Base-by-base conservation (phyloP, 1,140 invertebrate species). In the Gerris buenoi region DNA sequence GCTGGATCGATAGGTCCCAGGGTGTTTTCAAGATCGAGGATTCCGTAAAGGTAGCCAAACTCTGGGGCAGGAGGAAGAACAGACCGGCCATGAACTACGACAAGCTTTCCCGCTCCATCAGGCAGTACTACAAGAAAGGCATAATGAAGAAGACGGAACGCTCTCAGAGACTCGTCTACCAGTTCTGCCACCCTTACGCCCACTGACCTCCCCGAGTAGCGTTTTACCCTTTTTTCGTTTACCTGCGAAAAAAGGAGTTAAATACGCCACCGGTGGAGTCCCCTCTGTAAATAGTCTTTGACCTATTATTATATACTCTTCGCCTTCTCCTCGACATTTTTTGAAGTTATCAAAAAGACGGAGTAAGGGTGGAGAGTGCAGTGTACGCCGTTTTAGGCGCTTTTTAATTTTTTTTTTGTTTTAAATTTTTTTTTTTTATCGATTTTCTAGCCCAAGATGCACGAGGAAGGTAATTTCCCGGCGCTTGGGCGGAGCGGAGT, bases 71-170 rank as follows among this genome's bases (percentile, higher is more conserved):
- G 70, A 82, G 96, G 59, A 99, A 99, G 78, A 99, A 99, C 80
- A 82, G 96, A 15, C 95, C 96, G 0, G 94, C 95, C 1, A 99
- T 99, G 96, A 99, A 99, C 80, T 99, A 99, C 79, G 97, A 99
- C 81, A 99, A 99, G 77, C 80, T 99, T 29, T 97, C 93, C 66
- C 86, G 97, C 59, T 97, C 95, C 69, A 97, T 99, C 71, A 82
- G 97, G 22, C 97, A 99, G 78, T 99, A 99, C 80, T 99, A 99
- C 84, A 98, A 98, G 79, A 99, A 99, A 78, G 95, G 95, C 59
- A 99, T 99, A 78, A 99, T 99, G 92, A 97, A 97, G 82, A 99
- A 99, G 78, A 98, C 97, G 1, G 93, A 97, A 75, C 83, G 96
- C 56, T 96, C 94, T 68, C 97, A 99, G 80, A 85, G 97, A 75